Percentiles rank a stretch among this genome's conserved stretches.
phyloP scores from a whole-genome alignment of 2,888 invertebrate genomes.

The Halocaridina rubra region DNA sequence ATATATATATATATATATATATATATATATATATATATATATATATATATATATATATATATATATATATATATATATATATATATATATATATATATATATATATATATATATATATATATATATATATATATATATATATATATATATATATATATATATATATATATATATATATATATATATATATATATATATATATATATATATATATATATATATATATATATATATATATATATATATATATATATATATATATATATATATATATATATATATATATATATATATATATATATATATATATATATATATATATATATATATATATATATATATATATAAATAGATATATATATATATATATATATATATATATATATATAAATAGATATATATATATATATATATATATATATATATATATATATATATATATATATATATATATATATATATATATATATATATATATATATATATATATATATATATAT shows the following conservation, averaged over 20 bases:
- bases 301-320: background rate
- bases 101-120: background rate
- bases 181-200: background rate
- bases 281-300: background rate
- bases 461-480: background rate
- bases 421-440: background rate
- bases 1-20: conserved; percentile 9
- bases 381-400: too few species aligned
- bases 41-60: background rate
- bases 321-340: background rate
- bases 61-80: background rate
- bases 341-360: background rate
- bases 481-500: too few species aligned
- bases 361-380: background rate
- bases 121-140: background rate
- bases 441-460: background rate
- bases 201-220: background rate
- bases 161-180: background rate
- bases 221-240: background rate
- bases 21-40: conserved; percentile 2
- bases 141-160: background rate
- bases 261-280: background rate
- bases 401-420: background rate
- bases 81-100: background rate
- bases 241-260: background rate